Conservation (phyloP, 2,888 invertebrate species). For the Phragmatobia fuliginosa region DNA sequence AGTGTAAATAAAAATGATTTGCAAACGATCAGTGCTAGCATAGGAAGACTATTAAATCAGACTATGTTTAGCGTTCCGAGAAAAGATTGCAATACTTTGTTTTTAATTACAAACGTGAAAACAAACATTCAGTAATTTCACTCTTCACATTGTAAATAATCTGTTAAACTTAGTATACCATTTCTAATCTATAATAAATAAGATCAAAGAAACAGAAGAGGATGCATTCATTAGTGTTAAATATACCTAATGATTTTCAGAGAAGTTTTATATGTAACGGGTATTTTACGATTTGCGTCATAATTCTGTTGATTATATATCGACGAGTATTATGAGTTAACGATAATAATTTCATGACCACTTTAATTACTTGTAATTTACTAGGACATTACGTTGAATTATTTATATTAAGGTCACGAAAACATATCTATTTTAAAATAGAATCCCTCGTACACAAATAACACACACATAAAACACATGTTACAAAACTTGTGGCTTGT, state of each 20-base stretch:
- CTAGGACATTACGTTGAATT: not conserved
- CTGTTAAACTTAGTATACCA: not conserved
- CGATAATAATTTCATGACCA: slow-evolving; percentile 14
- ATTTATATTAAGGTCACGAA: not conserved
- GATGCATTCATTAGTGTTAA: slow-evolving; percentile 1
- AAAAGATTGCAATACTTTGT: not conserved
- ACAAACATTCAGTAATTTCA: not conserved
- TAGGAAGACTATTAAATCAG: not conserved
- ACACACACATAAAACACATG: too few species aligned
- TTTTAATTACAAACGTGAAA: not conserved
- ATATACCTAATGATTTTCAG: not conserved
- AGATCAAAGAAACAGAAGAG: not conserved
- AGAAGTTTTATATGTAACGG: slow-evolving; percentile 1
- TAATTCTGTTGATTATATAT: slow-evolving; percentile 16
- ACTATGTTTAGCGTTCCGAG: not conserved
- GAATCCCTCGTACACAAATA: not conserved
- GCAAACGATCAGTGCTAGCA: not conserved
- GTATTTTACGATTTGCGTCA: slow-evolving; percentile 31
- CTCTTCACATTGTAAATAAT: not conserved
- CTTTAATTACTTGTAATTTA: slow-evolving; percentile 26
- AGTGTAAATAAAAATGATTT: not conserved
- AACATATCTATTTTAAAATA: not conserved
- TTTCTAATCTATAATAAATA: not conserved
- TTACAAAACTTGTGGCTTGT: not conserved
- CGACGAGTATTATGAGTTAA: slow-evolving; percentile 23